Conservation (phyloP, 2,888 invertebrate species). For the Aleiodes leptofemur region DNA sequence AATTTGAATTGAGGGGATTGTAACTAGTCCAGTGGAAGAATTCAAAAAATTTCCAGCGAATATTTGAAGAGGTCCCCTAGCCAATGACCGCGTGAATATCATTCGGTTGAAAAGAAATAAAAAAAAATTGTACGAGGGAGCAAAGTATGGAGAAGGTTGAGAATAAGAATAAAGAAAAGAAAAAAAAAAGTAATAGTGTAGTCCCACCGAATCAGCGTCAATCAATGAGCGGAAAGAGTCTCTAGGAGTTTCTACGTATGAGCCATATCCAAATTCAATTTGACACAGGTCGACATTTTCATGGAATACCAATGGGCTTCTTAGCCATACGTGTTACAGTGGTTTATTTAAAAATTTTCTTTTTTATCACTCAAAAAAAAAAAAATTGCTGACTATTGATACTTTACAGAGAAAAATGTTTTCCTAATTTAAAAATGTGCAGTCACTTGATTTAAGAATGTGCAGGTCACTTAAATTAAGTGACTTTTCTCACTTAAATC, state of each 20-base stretch:
- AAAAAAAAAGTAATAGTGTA: conserved; percentile 32
- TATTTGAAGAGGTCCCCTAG: conserved; percentile 60
- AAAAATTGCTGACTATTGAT: too few species aligned
- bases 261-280: conserved; percentile 67
- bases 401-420: too few species aligned
- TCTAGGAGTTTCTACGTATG: conserved; percentile 49
- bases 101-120: conserved; percentile 64
- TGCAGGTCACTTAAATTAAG: too few species aligned
- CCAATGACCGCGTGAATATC: conserved; percentile 58
- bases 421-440: too few species aligned
- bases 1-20: conserved; percentile 4
- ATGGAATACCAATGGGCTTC: conserved; percentile 64
- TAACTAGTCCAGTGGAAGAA: conserved; percentile 20
- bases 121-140: conserved; percentile 42
- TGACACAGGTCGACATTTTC: conserved; percentile 62
- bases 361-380: not conserved
- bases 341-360: conserved; percentile 6
- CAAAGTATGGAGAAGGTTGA: not conserved
- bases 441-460: too few species aligned
- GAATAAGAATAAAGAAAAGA: conserved; percentile 39
- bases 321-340: conserved; percentile 42
- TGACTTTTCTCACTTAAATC: too few species aligned
- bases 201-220: conserved; percentile 64
- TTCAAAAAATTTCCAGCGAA: conserved; percentile 43
- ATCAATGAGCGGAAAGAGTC: conserved; percentile 60